Base-by-base conservation (phyloP, 2,113 vertebrate species). In the Scomber japonicus region DNA sequence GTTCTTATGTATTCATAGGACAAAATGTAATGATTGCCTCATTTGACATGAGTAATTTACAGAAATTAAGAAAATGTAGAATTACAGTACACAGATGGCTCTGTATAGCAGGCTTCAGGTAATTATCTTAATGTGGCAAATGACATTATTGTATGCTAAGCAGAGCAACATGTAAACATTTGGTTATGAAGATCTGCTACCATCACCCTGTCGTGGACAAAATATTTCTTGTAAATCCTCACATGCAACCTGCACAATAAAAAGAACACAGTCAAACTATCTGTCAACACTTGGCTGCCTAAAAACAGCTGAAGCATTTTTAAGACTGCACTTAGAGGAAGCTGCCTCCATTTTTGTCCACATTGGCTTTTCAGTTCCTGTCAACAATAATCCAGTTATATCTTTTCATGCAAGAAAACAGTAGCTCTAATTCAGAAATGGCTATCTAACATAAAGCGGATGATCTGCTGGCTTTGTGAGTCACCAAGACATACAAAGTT, bases 81-180 rank as follows among this genome's bases (percentile, higher is more conserved):
- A 5, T 49, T 27, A 70, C 45, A 67, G 51, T 60, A 87, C 74
- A 83, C 66, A 71, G 15, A 24, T 24, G 45, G 27, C 46, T 51
- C 53, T 67, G 70, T 12, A 30, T 31, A 19, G 21, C 51, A 81
- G 30, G 15, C 56, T 72, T 24, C 57, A 56, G 69, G 60, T 71
- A 27, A 56, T 77, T 35, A 73, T 71, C 53, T 54, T 30, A 51
- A 57, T 59, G 27, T 49, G 19, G 54, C 13, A 83, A 71, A 48
- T 46, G 49, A 53, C 63, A 56, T 21, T 49, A 21, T 51, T 70
- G 65, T 48, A 11, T 46, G 10, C 35, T 63, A 50, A 77, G 64
- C 55, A 75, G 27, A 78, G 71, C 46, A 64, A 71, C 61, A 80
- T 71, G 81, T 88, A 91, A 91, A 92, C 80, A 81, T 78, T 51